Conservation (phyloP, 2,797 vertebrate species). For the Echeneis naucrates region DNA sequence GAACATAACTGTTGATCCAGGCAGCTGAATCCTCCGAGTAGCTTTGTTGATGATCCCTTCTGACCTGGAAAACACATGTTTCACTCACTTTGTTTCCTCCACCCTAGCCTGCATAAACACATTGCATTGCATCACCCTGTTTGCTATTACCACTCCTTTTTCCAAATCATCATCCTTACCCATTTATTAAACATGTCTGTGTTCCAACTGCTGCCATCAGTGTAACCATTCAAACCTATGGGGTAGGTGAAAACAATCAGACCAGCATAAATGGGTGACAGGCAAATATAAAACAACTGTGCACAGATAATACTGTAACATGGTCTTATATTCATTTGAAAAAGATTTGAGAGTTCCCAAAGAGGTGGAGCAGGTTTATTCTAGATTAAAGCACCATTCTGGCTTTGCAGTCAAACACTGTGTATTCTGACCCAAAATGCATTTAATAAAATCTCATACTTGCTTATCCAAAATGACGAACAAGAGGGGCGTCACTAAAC, state of each 20-base stretch:
- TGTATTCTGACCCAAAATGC: not conserved
- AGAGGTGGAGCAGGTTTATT: not conserved
- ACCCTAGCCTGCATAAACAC: not conserved
- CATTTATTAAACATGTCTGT: constrained; percentile 19
- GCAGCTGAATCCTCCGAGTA: constrained; percentile 34
- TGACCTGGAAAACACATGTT: constrained; percentile 53
- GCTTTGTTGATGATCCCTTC: constrained; percentile 8
- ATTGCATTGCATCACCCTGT: not conserved
- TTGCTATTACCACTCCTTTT: constrained; percentile 18
- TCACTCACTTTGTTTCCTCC: constrained; percentile 1
- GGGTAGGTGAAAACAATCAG: constrained; percentile 31
- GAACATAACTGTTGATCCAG: constrained; percentile 54
- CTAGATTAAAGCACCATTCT: not conserved
- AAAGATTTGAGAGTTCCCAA: not conserved
- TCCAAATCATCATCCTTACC: constrained; percentile 47
- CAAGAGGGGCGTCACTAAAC: too few species aligned
- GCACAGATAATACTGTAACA: not conserved
- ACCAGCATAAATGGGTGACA: not conserved
- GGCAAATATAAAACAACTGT: not conserved
- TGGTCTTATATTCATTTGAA: not conserved
- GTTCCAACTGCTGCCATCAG: constrained; percentile 33
- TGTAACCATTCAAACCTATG: constrained; percentile 41
- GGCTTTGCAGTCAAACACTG: constrained; percentile 16
- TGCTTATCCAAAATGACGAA: too few species aligned
- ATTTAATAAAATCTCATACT: too few species aligned